A percentile compares a stretch with the other conserved stretches of the same genome.
These are phyloP conservation scores for Sanderia malayensis DNA, from an alignment of 30 jellyfish, hydroid and myxozoan species.

Conservation along the genomic window DNA sequence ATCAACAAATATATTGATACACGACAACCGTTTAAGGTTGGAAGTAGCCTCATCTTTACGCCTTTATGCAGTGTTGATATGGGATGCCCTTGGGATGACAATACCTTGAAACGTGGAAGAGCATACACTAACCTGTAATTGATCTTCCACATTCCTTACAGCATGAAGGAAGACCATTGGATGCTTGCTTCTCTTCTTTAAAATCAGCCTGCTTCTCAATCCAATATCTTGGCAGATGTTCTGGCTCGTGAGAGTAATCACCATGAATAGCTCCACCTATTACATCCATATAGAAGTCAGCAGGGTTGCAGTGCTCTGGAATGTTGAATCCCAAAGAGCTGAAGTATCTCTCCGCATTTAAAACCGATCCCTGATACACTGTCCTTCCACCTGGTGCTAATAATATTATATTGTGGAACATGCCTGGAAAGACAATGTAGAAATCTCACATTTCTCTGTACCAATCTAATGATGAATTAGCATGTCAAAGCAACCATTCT, in stretches of 20 bases:
- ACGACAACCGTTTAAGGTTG: too few relatives aligned
- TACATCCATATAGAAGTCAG: constrained; percentile 64
- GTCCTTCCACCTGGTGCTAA: constrained; percentile 61
- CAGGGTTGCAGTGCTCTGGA: constrained; percentile 61
- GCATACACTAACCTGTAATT: constrained; percentile 18
- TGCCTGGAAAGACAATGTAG: constrained; percentile 17
- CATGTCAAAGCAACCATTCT: too few relatives aligned
- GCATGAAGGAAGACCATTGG: background rate
- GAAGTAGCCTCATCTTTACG: too few relatives aligned
- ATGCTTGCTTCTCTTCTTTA: background rate
- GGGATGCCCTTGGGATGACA: too few relatives aligned
- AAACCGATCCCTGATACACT: constrained; percentile 54
- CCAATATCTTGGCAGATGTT: constrained; percentile 35
- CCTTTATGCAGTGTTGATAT: too few relatives aligned
- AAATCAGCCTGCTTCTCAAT: constrained; percentile 10
- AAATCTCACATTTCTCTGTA: too few relatives aligned
- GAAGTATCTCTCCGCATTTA: constrained; percentile 34
- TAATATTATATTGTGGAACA: constrained; percentile 49
- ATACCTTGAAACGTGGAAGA: too few relatives aligned
- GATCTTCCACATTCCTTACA: constrained; percentile 22
- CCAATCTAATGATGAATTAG: too few relatives aligned
- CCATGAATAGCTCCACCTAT: constrained; percentile 48
- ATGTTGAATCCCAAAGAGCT: constrained; percentile 17
- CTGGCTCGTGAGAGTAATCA: constrained; percentile 46
- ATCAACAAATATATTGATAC: too few relatives aligned